Percentiles rank a stretch among this genome's conserved stretches.
phyloP scores from a whole-genome alignment of 64 coral and sea anemone species.

The Exaiptasia diaphana region DNA sequence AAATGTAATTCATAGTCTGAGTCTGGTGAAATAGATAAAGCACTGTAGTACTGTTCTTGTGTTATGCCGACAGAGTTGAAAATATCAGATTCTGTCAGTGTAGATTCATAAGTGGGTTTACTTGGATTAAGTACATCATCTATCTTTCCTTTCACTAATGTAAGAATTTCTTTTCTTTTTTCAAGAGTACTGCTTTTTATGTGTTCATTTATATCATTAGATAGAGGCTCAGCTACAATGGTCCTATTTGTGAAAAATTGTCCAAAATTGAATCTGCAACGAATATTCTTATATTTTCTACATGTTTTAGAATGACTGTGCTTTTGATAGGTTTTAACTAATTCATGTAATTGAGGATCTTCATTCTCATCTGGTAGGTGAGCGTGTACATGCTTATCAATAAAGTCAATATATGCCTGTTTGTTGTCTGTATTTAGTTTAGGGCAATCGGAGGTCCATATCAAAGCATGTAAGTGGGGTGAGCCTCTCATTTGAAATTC shows the following conservation, averaged over 20 bases:
- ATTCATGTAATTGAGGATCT: constrained; percentile 31
- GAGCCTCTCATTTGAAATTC: constrained; percentile 58
- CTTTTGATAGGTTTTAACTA: constrained; percentile 22
- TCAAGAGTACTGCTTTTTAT: constrained; percentile 19
- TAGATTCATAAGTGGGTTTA: constrained; percentile 1
- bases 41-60: background rate
- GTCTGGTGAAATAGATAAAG: background rate
- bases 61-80: background rate
- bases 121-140: constrained; percentile 36
- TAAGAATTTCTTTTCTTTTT: constrained; percentile 33
- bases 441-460: constrained; percentile 36
- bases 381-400: constrained; percentile 29
- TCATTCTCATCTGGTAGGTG: constrained; percentile 3
- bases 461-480: constrained; percentile 42
- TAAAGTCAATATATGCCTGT: constrained; percentile 2
- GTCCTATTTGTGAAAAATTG: constrained; percentile 30
- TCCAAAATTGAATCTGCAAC: constrained; percentile 36
- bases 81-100: background rate
- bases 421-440: constrained; percentile 24
- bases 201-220: background rate
- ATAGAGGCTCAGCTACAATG: constrained; percentile 16
- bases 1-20: background rate
- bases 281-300: constrained; percentile 41
- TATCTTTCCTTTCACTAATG: constrained; percentile 15
- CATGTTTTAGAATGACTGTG: constrained; percentile 24